These are phyloP conservation scores for Arbacia lixula DNA, from an alignment of 53 echinoderm and acorn worm species.

Conservation along the genomic window DNA sequence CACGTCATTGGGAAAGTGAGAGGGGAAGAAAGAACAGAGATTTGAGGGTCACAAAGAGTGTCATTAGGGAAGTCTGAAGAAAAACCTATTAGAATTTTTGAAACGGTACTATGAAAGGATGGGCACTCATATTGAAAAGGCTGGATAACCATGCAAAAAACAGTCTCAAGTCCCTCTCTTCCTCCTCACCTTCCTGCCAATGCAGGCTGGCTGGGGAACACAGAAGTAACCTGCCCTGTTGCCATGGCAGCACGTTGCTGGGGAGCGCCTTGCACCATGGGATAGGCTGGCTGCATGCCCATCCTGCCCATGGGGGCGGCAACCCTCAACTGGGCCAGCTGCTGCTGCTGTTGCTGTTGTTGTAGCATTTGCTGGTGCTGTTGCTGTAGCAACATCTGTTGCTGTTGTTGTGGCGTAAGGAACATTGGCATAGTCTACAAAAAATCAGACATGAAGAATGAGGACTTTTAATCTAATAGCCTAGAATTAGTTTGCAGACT, in stretches of 20 bases:
- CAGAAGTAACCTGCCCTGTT: conserved; percentile 28
- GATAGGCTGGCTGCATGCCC: conserved; percentile 39
- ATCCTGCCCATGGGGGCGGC: conserved; percentile 60
- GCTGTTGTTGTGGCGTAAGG: conserved; percentile 30
- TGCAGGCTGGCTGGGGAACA: conserved; percentile 41
- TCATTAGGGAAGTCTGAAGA: too few species aligned
- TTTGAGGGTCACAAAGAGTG: too few species aligned
- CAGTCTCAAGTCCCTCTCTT: too few species aligned
- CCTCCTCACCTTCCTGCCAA: conserved; percentile 5
- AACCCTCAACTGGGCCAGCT: conserved; percentile 46
- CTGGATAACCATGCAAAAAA: too few species aligned
- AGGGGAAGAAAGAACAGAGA: too few species aligned
- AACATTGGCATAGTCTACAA: conserved; percentile 49
- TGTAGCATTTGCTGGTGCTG: conserved; percentile 43
- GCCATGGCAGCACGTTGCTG: conserved; percentile 35
- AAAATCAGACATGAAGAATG: too few species aligned
- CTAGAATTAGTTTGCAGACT: too few species aligned
- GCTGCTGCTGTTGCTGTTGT: conserved; percentile 23
- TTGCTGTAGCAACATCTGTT: conserved; percentile 52
- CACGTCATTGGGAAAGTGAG: too few species aligned
- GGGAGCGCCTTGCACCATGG: conserved; percentile 53
- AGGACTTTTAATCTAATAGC: too few species aligned
- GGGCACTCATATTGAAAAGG: too few species aligned
- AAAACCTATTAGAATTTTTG: too few species aligned
- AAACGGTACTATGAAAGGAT: too few species aligned